A percentile compares a stretch with the other conserved stretches of the same genome.
Evolutionary conservation across 2,113 vertebrate genomes (phyloP).

Genomic region (Morone saxatilis): DNA sequence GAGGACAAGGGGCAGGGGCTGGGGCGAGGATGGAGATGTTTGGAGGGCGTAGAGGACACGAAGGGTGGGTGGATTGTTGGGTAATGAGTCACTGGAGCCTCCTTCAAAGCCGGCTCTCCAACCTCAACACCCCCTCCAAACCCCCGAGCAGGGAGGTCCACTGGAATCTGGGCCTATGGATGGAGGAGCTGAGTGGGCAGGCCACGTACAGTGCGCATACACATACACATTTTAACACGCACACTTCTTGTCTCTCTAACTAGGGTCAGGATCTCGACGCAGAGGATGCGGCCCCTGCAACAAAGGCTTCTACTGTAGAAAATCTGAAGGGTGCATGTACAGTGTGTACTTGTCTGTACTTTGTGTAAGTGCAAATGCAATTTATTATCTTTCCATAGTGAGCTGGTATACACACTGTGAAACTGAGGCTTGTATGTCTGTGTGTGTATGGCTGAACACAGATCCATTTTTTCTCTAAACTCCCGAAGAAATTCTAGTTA

Average conservation of each 20-base stretch:
- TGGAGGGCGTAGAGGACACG: constrained; percentile 59
- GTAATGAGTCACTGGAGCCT: constrained; percentile 81
- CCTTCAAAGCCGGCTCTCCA: constrained; percentile 77
- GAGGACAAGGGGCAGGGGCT: constrained; percentile 53
- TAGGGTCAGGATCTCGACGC: constrained; percentile 56
- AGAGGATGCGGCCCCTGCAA: constrained; percentile 45
- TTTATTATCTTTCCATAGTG: constrained; percentile 61
- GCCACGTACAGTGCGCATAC: constrained; percentile 24
- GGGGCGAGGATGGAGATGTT: constrained; percentile 58
- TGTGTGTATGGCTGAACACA: not conserved
- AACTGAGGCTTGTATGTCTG: not conserved
- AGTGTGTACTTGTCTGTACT: constrained; percentile 44
- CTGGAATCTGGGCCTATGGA: constrained; percentile 72
- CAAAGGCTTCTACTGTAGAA: constrained; percentile 56
- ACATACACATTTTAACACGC: constrained; percentile 31
- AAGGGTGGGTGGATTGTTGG: constrained; percentile 70
- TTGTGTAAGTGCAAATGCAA: constrained; percentile 43
- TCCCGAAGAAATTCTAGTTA: not conserved
- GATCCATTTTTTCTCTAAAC: not conserved
- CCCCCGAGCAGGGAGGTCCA: constrained; percentile 71
- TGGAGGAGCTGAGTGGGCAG: constrained; percentile 73
- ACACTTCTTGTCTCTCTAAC: constrained; percentile 40
- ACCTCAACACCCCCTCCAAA: constrained; percentile 40
- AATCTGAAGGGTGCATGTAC: constrained; percentile 23
- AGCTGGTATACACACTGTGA: constrained; percentile 8